phyloP scores from a whole-genome alignment of 2,888 invertebrate species.

The Apodemia hepburni region DNA sequence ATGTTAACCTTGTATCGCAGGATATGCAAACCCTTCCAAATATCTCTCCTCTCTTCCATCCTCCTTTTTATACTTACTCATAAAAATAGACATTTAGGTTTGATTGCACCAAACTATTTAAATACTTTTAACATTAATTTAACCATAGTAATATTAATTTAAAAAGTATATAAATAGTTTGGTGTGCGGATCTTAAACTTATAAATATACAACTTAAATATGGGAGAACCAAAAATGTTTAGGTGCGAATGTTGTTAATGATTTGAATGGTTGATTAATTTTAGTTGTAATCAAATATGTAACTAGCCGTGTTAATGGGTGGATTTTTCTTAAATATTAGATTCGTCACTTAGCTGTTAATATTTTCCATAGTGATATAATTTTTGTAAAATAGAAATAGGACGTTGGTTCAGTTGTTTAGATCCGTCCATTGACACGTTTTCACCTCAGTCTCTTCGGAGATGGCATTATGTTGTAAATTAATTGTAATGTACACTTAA shows the following conservation, averaged over 20 bases:
- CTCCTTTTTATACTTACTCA: no score
- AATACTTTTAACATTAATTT: no score
- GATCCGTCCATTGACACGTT: conserved; percentile 41
- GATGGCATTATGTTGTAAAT: conserved; percentile 35
- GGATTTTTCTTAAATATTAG: conserved; percentile 38
- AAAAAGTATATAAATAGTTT: no score
- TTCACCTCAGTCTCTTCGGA: conserved; percentile 25
- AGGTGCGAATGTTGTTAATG: conserved; percentile 16
- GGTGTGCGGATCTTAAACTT: no score
- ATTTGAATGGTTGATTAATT: conserved; percentile 58
- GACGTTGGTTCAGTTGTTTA: conserved; percentile 35
- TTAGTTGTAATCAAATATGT: conserved; percentile 50
- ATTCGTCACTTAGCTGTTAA: conserved; percentile 43
- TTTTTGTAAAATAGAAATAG: conserved; percentile 1
- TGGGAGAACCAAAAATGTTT: not conserved
- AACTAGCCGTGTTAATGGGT: conserved; percentile 41
- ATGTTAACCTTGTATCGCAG: no score
- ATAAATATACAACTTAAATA: not conserved
- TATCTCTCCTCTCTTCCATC: no score
- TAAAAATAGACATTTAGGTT: no score
- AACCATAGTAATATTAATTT: no score
- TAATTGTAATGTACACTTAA: conserved; percentile 42
- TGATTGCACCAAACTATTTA: no score
- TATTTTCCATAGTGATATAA: conserved; percentile 20
- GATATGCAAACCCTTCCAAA: no score